Evolutionary conservation across 1,140 invertebrate genomes (phyloP).

Genomic region (Pseudobourletiella spinata): DNA sequence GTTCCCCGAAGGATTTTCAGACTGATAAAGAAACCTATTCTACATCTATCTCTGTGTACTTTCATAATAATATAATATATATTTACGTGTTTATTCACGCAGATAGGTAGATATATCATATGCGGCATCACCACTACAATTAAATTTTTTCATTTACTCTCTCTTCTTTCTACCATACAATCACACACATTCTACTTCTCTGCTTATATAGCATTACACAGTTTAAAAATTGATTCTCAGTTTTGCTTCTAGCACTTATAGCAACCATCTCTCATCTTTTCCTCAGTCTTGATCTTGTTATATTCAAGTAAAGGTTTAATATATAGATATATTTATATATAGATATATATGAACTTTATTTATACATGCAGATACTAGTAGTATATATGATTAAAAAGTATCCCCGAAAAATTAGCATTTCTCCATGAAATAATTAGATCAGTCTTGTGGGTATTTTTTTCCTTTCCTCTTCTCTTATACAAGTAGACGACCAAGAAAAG

Average conservation of each 20-base stretch:
- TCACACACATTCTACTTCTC: slow-evolving; percentile 11
- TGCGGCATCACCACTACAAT: too few relatives aligned
- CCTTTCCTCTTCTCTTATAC: too few relatives aligned
- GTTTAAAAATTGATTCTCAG: slow-evolving; percentile 12
- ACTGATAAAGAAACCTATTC: slow-evolving; percentile 12
- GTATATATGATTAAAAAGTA: slow-evolving; percentile 22
- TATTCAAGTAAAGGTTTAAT: slow-evolving; percentile 17
- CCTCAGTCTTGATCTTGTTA: slow-evolving; percentile 23
- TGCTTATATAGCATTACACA: too few relatives aligned
- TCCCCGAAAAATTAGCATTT: slow-evolving; percentile 28
- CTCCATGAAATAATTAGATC: slow-evolving; percentile 27
- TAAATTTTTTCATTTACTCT: not conserved
- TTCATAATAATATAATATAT: too few relatives aligned
- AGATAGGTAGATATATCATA: too few relatives aligned
- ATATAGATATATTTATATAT: slow-evolving; percentile 1
- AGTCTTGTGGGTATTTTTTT: slow-evolving; percentile 31
- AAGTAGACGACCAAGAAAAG: slow-evolving; percentile 27
- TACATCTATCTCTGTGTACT: too few relatives aligned
- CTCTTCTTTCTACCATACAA: too few relatives aligned
- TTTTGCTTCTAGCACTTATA: slow-evolving; percentile 9
- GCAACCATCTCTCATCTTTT: slow-evolving; percentile 17
- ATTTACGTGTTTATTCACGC: too few relatives aligned
- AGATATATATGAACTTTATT: not conserved
- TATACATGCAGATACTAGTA: not conserved
- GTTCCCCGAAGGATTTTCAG: slow-evolving; percentile 11